Percentiles rank a stretch among this genome's conserved stretches.
These are phyloP conservation scores for Sinelater perroti DNA, from an alignment of 2,888 invertebrate species.

Conservation along the genomic window DNA sequence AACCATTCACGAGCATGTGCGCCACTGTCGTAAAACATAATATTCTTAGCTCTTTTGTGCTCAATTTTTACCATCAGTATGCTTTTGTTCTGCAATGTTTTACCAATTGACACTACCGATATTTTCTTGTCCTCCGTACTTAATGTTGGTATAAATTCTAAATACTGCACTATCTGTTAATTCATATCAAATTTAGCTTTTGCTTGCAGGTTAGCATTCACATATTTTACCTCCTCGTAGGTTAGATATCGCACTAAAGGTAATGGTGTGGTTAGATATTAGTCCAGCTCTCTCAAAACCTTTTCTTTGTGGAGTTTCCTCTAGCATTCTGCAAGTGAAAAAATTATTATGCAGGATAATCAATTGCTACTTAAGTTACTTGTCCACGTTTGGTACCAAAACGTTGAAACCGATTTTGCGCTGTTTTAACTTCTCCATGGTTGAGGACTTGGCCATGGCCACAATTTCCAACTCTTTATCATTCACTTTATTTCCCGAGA, in stretches of 20 bases:
- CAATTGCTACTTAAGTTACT: slow-evolving; percentile 1
- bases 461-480: background rate
- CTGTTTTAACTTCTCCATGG: background rate
- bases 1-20: slow-evolving; percentile 78
- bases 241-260: no score
- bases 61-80: slow-evolving; percentile 1
- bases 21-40: slow-evolving; percentile 65
- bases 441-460: background rate
- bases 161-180: background rate
- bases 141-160: background rate
- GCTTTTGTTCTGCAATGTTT: background rate
- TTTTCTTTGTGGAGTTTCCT: no score
- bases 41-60: background rate
- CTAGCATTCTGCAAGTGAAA: no score
- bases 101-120: background rate
- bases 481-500: background rate
- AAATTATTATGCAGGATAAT: no score
- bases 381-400: background rate
- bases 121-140: background rate
- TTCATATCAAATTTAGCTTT: no score
- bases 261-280: no score
- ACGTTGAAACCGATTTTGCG: background rate
- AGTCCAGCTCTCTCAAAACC: no score
- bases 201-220: no score
- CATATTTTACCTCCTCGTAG: no score